Evolutionary conservation across 2,113 vertebrate genomes (phyloP).

Genomic region (Hydrolagus affinis): DNA sequence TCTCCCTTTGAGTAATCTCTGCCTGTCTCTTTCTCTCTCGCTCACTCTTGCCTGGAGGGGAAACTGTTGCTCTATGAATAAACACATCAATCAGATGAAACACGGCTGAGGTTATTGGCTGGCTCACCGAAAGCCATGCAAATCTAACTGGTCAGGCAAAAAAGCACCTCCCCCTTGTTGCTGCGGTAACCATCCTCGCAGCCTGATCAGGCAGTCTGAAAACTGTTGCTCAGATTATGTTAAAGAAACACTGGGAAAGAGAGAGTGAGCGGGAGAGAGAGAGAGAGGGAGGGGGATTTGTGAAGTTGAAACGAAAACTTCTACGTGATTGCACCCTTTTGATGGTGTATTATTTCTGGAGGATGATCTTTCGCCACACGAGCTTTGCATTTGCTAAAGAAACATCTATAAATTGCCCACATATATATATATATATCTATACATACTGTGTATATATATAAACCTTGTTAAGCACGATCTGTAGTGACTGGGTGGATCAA

Average conservation of each 20-base stretch:
- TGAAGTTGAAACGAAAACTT: conserved; percentile 23
- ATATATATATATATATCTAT: conserved; percentile 1
- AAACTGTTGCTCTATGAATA: conserved; percentile 37
- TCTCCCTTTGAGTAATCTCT: too few species aligned
- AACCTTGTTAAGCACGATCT: background rate
- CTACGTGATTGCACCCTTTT: background rate
- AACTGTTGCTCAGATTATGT: conserved; percentile 39
- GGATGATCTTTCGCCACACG: background rate
- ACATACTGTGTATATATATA: too few species aligned
- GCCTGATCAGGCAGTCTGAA: conserved; percentile 40
- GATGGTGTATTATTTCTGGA: background rate
- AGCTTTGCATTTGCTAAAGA: background rate
- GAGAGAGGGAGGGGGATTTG: conserved; percentile 19
- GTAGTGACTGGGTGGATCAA: background rate
- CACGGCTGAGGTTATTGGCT: conserved; percentile 38
- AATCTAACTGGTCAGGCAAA: conserved; percentile 43
- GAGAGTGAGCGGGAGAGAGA: background rate
- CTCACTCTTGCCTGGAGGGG: conserved; percentile 31
- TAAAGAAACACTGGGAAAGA: conserved; percentile 32
- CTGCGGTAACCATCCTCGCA: conserved; percentile 46
- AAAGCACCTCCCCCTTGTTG: conserved; percentile 45
- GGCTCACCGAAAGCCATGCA: conserved; percentile 39
- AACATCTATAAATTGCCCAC: background rate
- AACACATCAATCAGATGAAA: conserved; percentile 41
- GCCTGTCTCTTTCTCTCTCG: too few species aligned